Conservation (phyloP, 2,113 vertebrate species). For the Xerus inauris region DNA sequence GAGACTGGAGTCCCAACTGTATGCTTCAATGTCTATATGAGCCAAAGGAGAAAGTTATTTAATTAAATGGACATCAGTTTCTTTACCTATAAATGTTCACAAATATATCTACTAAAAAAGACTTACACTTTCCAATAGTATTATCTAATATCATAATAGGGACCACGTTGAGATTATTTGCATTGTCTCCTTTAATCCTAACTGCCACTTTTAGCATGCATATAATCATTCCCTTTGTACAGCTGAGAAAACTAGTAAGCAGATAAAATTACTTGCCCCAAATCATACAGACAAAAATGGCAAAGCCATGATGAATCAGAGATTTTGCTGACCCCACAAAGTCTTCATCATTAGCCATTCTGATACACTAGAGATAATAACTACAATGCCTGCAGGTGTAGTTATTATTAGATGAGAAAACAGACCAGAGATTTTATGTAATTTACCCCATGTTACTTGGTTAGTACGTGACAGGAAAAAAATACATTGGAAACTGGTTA, state of each 20-base stretch:
- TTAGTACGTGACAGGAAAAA: not conserved
- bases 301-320: not conserved
- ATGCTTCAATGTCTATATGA: not conserved
- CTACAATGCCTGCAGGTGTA: not conserved
- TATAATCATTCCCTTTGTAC: not conserved
- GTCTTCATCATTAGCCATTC: not conserved
- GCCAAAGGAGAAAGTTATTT: not conserved
- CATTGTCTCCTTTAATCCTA: not conserved
- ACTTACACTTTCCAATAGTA: not conserved
- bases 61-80: not conserved
- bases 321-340: not conserved
- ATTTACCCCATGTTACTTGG: not conserved
- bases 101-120: not conserved
- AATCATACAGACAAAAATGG: not conserved
- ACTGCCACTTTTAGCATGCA: not conserved
- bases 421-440: conserved; percentile 16
- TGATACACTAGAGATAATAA: not conserved
- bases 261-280: not conserved
- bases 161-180: not conserved
- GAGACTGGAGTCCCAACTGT: not conserved
- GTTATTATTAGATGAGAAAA: not conserved
- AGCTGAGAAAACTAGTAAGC: not conserved
- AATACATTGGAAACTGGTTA: conserved; percentile 20
- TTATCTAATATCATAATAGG: not conserved
- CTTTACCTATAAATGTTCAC: not conserved